Percentiles rank a stretch among this genome's conserved stretches.
These are phyloP conservation scores for Saturnia japonica DNA, from an alignment of 2,888 invertebrate species.

Conservation along the genomic window DNA sequence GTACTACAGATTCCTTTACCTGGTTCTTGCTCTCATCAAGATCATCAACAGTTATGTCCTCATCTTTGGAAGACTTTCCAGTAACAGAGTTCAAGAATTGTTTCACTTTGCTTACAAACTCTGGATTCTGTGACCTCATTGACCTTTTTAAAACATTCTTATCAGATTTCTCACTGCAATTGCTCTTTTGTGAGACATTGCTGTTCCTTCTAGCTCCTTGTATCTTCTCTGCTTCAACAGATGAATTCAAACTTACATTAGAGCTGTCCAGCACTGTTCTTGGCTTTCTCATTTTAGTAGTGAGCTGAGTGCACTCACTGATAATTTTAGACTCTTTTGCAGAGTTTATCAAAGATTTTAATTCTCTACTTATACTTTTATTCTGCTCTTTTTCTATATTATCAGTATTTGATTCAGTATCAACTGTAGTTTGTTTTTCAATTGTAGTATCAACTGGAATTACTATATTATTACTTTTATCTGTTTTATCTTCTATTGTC, in stretches of 20 bases:
- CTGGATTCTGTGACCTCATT: slow-evolving; percentile 84
- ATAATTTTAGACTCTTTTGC: slow-evolving; percentile 86
- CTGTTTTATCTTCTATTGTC: slow-evolving; percentile 28
- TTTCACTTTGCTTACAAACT: slow-evolving; percentile 83
- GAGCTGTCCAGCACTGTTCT: slow-evolving; percentile 69
- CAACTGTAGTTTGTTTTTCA: slow-evolving; percentile 54
- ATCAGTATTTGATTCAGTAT: slow-evolving; percentile 52
- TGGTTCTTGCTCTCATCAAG: slow-evolving; percentile 40
- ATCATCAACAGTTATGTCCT: slow-evolving; percentile 54
- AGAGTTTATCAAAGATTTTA: slow-evolving; percentile 84
- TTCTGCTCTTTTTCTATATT: slow-evolving; percentile 64
- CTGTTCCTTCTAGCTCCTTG: slow-evolving; percentile 57
- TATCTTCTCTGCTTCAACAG: slow-evolving; percentile 61
- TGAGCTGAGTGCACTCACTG: slow-evolving; percentile 81
- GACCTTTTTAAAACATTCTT: slow-evolving; percentile 66
- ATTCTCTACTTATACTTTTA: slow-evolving; percentile 79
- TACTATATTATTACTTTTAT: slow-evolving; percentile 19
- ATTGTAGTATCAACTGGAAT: slow-evolving; percentile 34
- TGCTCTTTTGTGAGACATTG: slow-evolving; percentile 63
- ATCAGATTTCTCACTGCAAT: slow-evolving; percentile 66
- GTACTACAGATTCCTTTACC: slow-evolving; percentile 33
- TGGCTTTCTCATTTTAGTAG: slow-evolving; percentile 74
- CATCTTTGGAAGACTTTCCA: slow-evolving; percentile 57
- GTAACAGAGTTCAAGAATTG: slow-evolving; percentile 82
- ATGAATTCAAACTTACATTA: slow-evolving; percentile 66